These are phyloP conservation scores for Koerneria pararmatus DNA, from an alignment of 2,888 invertebrate species.

Conservation along the genomic window DNA sequence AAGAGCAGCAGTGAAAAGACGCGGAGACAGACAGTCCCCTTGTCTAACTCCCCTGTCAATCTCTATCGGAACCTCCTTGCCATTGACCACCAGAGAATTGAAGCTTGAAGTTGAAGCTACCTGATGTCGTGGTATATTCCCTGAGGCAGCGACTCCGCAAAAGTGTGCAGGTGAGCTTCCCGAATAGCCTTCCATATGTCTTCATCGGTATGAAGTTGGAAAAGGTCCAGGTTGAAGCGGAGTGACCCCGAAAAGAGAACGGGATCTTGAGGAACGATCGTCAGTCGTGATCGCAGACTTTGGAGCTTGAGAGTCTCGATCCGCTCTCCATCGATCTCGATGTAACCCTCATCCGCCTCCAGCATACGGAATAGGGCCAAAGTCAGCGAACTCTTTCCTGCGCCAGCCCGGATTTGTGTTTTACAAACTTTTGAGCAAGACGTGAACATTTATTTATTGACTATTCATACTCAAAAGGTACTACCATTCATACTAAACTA, in stretches of 20 bases:
- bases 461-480: no score
- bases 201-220: conserved; percentile 73
- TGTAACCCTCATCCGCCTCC: conserved; percentile 73
- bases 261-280: conserved; percentile 77
- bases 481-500: no score
- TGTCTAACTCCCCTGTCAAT: no score
- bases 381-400: conserved; percentile 83
- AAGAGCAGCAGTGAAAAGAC: no score
- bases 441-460: no score
- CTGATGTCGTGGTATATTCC: conserved; percentile 79
- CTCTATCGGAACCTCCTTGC: no score
- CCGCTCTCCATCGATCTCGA: conserved; percentile 75
- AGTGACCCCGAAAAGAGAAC: conserved; percentile 87
- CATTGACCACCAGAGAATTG: no score
- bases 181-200: conserved; percentile 72
- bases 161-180: conserved; percentile 80
- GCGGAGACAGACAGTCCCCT: no score
- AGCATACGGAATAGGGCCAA: conserved; percentile 83
- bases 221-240: conserved; percentile 87
- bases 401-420: no score
- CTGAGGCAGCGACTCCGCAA: conserved; percentile 75
- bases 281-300: conserved; percentile 76
- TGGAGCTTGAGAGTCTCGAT: conserved; percentile 19
- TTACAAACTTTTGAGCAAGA: no score
- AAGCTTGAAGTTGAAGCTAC: no score